Percentiles rank a stretch among this genome's conserved stretches.
These are phyloP conservation scores for Acanthurus leucopareius DNA, from an alignment of 2,797 vertebrate species.

Conservation along the genomic window DNA sequence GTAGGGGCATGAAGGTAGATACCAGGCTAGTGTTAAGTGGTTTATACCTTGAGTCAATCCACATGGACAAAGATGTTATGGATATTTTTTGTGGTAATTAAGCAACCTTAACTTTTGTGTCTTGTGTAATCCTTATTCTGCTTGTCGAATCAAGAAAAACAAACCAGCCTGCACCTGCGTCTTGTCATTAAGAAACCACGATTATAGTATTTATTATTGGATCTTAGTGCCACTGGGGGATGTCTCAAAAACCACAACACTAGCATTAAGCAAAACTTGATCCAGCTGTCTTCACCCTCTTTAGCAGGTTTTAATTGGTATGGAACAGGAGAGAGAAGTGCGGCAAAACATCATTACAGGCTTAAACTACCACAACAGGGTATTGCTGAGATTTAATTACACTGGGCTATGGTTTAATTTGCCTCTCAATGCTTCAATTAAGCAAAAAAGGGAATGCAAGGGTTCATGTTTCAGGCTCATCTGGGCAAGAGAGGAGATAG, in stretches of 20 bases:
- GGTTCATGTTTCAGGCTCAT: slow-evolving; percentile 80
- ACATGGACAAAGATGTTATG: slow-evolving; percentile 12
- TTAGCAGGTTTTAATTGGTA: slow-evolving; percentile 87
- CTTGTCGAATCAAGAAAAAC: slow-evolving; percentile 73
- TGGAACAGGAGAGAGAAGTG: slow-evolving; percentile 79
- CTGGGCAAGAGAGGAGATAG: slow-evolving; percentile 63
- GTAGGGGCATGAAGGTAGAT: too few species aligned
- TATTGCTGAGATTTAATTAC: slow-evolving; percentile 87
- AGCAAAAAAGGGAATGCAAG: slow-evolving; percentile 66
- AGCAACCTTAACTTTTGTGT: slow-evolving; percentile 48
- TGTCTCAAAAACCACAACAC: slow-evolving; percentile 72
- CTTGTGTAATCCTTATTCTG: slow-evolving; percentile 68
- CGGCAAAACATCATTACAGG: slow-evolving; percentile 85
- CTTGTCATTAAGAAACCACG: slow-evolving; percentile 78
- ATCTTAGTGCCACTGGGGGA: slow-evolving; percentile 80
- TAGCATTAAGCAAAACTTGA: slow-evolving; percentile 81
- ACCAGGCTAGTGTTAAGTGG: too few species aligned
- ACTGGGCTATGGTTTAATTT: slow-evolving; percentile 85
- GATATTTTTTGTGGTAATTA: slow-evolving; percentile 38
- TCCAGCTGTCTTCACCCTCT: slow-evolving; percentile 81
- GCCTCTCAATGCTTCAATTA: slow-evolving; percentile 81
- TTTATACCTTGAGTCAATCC: neutral
- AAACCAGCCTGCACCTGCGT: slow-evolving; percentile 84
- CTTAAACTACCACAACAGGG: slow-evolving; percentile 83
- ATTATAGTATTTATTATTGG: slow-evolving; percentile 84